A percentile compares a stretch with the other conserved stretches of the same genome.
phyloP scores from a whole-genome alignment of 2,888 invertebrate species.

The Lampropteryx suffumata region DNA sequence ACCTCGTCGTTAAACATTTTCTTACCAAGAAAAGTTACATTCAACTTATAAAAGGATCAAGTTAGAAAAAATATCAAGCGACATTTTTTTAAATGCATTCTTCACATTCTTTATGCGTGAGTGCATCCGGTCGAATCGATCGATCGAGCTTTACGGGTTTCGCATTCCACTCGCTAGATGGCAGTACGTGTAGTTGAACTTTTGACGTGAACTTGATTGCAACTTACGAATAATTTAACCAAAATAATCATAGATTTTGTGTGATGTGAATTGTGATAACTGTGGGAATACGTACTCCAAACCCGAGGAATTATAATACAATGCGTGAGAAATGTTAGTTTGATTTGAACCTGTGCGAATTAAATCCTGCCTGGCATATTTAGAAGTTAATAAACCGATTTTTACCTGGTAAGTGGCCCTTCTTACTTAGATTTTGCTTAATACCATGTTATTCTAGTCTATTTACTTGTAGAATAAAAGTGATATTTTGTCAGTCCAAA shows the following conservation, averaged over 20 bases:
- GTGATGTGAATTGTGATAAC: constrained; percentile 67
- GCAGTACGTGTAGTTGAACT: constrained; percentile 68
- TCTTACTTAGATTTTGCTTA: constrained; percentile 12
- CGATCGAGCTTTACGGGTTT: constrained; percentile 66
- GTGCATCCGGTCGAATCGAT: constrained; percentile 55
- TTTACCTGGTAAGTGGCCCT: constrained; percentile 40
- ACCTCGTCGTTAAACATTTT: constrained; percentile 60
- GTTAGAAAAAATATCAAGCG: constrained; percentile 32
- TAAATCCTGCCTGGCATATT: constrained; percentile 42
- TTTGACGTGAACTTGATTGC: constrained; percentile 81
- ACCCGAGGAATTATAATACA: constrained; percentile 56
- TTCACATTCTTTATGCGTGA: constrained; percentile 45
- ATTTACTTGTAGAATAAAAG: neutral
- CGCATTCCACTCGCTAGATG: constrained; percentile 69
- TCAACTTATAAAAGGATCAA: constrained; percentile 50
- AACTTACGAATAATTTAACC: constrained; percentile 76
- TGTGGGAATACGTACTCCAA: constrained; percentile 57
- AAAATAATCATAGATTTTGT: constrained; percentile 76
- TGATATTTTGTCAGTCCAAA: neutral
- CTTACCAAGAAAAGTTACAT: constrained; percentile 54
- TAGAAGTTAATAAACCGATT: constrained; percentile 32
- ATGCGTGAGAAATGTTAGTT: constrained; percentile 55
- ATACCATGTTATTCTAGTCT: neutral
- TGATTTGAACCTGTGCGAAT: constrained; percentile 43
- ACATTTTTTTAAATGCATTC: constrained; percentile 49